phyloP scores from a whole-genome alignment of 2,888 invertebrate species.

The Ommatoiulus sabulosus region DNA sequence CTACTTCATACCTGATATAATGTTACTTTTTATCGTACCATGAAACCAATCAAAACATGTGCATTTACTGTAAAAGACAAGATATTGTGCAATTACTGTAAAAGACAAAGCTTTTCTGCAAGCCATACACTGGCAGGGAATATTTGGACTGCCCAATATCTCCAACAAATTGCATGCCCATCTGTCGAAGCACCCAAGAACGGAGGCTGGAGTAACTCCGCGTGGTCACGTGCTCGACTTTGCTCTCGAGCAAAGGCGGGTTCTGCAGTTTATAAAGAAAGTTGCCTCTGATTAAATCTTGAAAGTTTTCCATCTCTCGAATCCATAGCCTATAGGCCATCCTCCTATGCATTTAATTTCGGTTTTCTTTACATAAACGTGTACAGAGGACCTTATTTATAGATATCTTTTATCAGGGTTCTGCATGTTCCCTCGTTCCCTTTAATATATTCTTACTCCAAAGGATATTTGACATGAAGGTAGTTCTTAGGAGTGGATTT shows the following conservation, averaged over 20 bases:
- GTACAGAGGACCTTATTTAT: conserved; percentile 7
- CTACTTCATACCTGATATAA: no score
- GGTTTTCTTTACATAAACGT: not conserved
- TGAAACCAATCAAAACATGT: no score
- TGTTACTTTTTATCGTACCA: no score
- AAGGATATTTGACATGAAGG: conserved; percentile 19
- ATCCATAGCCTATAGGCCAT: conserved; percentile 6
- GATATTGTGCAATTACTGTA: no score
- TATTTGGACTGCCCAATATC: no score
- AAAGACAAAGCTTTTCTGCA: no score
- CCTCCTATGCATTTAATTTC: conserved; percentile 10
- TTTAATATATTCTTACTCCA: not conserved
- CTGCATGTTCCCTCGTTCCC: not conserved
- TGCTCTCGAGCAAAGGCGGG: not conserved
- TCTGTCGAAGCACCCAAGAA: not conserved
- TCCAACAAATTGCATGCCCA: not conserved
- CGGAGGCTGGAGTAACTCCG: not conserved
- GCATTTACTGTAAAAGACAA: no score
- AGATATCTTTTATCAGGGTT: conserved; percentile 8
- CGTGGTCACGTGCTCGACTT: not conserved
- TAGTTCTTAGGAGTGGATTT: conserved; percentile 33
- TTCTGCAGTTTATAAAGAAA: not conserved
- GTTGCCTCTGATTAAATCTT: conserved; percentile 17
- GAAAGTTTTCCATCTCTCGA: conserved; percentile 7
- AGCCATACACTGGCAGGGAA: no score